These are phyloP conservation scores for Palythoa heliodiscus DNA, from an alignment of 92 coral and sea anemone species.

Conservation along the genomic window DNA sequence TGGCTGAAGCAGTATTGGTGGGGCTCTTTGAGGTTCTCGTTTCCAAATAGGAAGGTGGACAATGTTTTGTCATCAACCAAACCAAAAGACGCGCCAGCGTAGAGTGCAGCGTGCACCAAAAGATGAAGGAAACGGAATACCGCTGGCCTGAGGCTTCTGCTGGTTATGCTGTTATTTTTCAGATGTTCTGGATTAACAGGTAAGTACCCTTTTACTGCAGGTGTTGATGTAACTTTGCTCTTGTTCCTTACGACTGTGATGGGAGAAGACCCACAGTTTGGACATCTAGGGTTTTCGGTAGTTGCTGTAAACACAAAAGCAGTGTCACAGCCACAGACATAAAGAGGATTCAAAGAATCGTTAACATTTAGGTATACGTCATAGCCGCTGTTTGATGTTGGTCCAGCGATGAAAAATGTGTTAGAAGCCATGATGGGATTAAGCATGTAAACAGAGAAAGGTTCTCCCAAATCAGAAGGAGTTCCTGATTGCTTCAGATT, in stretches of 20 bases:
- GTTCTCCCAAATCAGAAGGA: slow-evolving; percentile 11
- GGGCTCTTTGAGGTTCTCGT: slow-evolving; percentile 38
- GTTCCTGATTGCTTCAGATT: slow-evolving; percentile 21
- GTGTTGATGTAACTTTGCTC: background rate
- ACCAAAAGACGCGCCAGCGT: slow-evolving; percentile 74
- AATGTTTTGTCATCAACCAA: slow-evolving; percentile 52
- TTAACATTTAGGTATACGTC: slow-evolving; percentile 22
- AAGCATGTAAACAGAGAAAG: slow-evolving; percentile 54
- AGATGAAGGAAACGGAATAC: slow-evolving; percentile 89
- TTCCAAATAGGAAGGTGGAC: slow-evolving; percentile 43
- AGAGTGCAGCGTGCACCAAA: slow-evolving; percentile 75
- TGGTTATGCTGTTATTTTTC: slow-evolving; percentile 40
- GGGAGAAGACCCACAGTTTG: slow-evolving; percentile 41
- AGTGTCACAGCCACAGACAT: slow-evolving; percentile 60
- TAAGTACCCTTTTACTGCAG: slow-evolving; percentile 47
- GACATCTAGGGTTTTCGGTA: slow-evolving; percentile 44
- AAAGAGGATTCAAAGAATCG: background rate
- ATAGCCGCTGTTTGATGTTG: slow-evolving; percentile 23
- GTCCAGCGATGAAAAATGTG: slow-evolving; percentile 17
- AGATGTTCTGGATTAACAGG: slow-evolving; percentile 13
- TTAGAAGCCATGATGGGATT: slow-evolving; percentile 42
- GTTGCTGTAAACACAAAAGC: slow-evolving; percentile 25
- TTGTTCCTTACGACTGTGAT: background rate
- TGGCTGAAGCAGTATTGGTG: slow-evolving; percentile 65
- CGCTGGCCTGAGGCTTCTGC: slow-evolving; percentile 64